phyloP scores from a whole-genome alignment of 2,797 vertebrate genomes.

The Pterois miles region DNA sequence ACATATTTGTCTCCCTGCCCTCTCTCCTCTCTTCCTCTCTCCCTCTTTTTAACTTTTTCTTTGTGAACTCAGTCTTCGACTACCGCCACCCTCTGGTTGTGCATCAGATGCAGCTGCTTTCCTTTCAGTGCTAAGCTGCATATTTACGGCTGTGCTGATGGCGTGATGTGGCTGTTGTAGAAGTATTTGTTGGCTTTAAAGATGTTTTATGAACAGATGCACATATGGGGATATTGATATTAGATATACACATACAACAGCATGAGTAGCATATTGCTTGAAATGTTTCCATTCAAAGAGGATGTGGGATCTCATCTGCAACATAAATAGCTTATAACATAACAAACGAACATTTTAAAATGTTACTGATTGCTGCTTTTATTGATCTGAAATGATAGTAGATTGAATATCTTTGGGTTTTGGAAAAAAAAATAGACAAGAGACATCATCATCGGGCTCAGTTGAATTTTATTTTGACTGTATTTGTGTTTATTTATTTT shows the following conservation, averaged over 20 bases:
- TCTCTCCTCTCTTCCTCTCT: neutral
- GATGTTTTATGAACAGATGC: neutral
- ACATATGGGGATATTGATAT: neutral
- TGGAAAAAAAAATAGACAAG: too few relatives aligned
- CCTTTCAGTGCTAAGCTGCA: neutral
- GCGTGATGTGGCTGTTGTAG: neutral
- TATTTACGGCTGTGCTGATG: neutral
- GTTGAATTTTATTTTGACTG: neutral
- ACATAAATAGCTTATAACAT: too few relatives aligned
- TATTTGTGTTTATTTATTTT: too few relatives aligned
- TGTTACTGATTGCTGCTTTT: too few relatives aligned
- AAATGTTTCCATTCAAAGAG: neutral
- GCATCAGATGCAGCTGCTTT: neutral
- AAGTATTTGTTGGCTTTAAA: neutral
- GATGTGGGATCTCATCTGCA: neutral
- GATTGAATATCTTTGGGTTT: too few relatives aligned
- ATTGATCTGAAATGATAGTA: too few relatives aligned
- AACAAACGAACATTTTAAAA: neutral
- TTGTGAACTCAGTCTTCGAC: neutral
- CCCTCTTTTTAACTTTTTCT: neutral
- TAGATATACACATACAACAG: neutral
- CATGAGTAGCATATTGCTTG: neutral
- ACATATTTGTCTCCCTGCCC: neutral
- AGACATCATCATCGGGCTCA: neutral
- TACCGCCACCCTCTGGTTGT: constrained; percentile 5